Conservation (phyloP, 2,888 invertebrate genomes). For the Eristalis tenax region DNA sequence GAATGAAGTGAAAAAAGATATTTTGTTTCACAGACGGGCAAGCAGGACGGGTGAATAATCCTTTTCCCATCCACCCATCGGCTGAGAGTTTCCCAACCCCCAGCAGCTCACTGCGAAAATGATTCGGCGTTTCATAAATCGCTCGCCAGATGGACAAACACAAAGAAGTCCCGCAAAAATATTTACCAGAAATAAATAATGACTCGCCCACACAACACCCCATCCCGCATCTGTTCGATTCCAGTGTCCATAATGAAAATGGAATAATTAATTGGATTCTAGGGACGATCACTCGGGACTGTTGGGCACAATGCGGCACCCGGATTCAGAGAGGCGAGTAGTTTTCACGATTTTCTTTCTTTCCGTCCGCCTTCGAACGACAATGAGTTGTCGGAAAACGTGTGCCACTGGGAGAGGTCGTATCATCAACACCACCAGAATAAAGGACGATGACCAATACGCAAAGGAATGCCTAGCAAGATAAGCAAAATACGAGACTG, state of each 20-base stretch:
- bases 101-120: not conserved
- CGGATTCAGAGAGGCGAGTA: not conserved
- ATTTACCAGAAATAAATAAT: constrained; percentile 53
- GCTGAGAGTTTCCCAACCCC: not conserved
- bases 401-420: not conserved
- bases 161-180: constrained; percentile 33
- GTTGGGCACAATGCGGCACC: not conserved
- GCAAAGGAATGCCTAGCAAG: constrained; percentile 67
- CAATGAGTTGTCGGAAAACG: constrained; percentile 15
- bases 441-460: constrained; percentile 48
- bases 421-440: not conserved
- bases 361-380: not conserved
- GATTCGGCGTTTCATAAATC: constrained; percentile 33
- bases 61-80: not conserved
- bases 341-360: not conserved
- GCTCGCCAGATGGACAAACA: constrained; percentile 43
- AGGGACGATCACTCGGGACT: constrained; percentile 34
- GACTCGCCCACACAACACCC: constrained; percentile 29
- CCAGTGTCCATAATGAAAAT: constrained; percentile 40
- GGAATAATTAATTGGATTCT: constrained; percentile 62
- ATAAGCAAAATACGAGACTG: constrained; percentile 54
- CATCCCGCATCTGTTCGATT: constrained; percentile 18
- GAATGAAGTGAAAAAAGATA: too few species aligned
- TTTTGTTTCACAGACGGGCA: too few species aligned
- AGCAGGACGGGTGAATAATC: too few species aligned